phyloP scores from a whole-genome alignment of 2,797 vertebrate species.

The Triplophysa bombifrons region DNA sequence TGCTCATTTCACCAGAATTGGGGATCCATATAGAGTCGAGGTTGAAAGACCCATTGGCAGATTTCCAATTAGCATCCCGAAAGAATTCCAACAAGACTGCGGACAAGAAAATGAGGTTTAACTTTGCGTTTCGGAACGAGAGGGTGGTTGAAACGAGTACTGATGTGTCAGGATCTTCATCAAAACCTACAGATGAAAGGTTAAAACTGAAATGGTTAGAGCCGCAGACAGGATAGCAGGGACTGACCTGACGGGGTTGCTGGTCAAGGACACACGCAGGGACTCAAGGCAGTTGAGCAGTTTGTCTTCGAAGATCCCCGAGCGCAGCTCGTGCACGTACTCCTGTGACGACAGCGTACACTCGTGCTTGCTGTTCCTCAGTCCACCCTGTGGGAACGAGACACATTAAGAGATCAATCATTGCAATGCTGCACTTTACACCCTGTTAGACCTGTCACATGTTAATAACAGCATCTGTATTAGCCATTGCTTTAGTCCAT shows the following conservation, averaged over 20 bases:
- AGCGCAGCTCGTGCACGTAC: conserved; percentile 95
- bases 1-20: conserved; percentile 52
- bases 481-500: conserved; percentile 29
- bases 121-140: conserved; percentile 22
- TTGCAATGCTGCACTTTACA: conserved; percentile 40
- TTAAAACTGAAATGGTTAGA: neutral
- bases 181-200: neutral
- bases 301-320: conserved; percentile 94
- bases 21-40: conserved; percentile 31
- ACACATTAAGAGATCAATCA: conserved; percentile 52
- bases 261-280: conserved; percentile 95
- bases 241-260: conserved; percentile 96
- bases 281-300: conserved; percentile 97
- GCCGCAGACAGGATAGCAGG: neutral
- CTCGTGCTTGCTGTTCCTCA: conserved; percentile 98
- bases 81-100: conserved; percentile 38
- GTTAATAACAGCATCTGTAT: conserved; percentile 50
- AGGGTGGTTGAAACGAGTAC: neutral
- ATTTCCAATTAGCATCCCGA: conserved; percentile 57
- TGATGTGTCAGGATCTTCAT: conserved; percentile 6
- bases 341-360: conserved; percentile 95
- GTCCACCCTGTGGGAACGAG: conserved; percentile 83
- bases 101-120: conserved; percentile 23
- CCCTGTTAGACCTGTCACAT: conserved; percentile 41
- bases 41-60: conserved; percentile 47